These are phyloP conservation scores for Acheta domesticus DNA, from an alignment of 2,888 invertebrate genomes.

Conservation along the genomic window DNA sequence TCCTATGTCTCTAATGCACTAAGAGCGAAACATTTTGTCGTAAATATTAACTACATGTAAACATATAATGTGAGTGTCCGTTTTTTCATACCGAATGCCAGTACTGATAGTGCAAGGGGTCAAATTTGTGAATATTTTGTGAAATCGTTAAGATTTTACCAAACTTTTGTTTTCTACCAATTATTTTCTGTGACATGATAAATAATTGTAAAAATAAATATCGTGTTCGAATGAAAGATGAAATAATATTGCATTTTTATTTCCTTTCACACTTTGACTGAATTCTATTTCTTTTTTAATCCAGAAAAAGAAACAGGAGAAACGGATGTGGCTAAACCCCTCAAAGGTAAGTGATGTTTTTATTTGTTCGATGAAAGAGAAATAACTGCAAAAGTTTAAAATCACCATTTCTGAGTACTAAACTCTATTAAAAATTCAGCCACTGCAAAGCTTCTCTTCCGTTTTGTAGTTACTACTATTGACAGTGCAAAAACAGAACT, in stretches of 20 bases:
- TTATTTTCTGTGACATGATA: conserved; percentile 18
- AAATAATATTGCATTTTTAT: background rate
- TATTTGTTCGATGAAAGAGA: too few relatives aligned
- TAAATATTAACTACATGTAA: background rate
- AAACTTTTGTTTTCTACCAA: conserved; percentile 1
- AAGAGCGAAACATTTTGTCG: background rate
- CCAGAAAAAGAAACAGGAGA: too few relatives aligned
- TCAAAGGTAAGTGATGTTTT: too few relatives aligned
- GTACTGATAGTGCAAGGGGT: background rate
- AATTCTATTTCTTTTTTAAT: too few relatives aligned
- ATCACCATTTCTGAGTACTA: too few relatives aligned
- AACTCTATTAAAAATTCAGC: too few relatives aligned
- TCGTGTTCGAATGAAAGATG: conserved; percentile 18
- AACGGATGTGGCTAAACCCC: too few relatives aligned
- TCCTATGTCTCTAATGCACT: background rate
- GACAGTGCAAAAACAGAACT: too few relatives aligned
- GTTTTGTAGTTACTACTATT: too few relatives aligned
- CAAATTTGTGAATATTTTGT: background rate
- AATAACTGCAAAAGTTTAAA: too few relatives aligned
- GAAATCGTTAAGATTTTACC: background rate
- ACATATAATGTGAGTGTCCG: background rate
- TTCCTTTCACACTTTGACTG: background rate
- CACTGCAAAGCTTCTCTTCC: too few relatives aligned
- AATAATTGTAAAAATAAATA: conserved; percentile 12
- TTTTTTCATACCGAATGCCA: background rate